phyloP scores from a whole-genome alignment of 2,113 vertebrate genomes.

The Protomyctophum bolini region DNA sequence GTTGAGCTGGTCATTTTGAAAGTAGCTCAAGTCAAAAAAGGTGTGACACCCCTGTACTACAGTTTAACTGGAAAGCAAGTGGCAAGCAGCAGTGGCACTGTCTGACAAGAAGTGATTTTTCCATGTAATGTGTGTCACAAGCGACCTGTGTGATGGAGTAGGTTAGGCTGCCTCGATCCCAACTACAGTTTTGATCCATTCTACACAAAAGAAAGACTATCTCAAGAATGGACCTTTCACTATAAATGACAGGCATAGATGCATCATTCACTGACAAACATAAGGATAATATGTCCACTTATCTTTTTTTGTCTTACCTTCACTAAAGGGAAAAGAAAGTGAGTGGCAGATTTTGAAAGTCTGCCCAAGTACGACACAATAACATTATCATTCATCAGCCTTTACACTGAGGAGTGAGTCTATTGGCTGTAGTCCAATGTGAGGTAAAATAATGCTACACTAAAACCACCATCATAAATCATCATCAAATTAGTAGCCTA shows the following conservation, averaged over 20 bases:
- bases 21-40: no score
- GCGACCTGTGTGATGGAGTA: no score
- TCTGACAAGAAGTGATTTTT: no score
- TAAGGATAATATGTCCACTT: not conserved
- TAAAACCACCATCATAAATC: constrained; percentile 8
- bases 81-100: no score
- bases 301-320: not conserved
- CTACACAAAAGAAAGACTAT: constrained; percentile 18
- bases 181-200: constrained; percentile 29
- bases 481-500: constrained; percentile 15
- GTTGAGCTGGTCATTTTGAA: no score
- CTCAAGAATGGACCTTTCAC: not conserved
- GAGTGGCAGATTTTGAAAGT: not conserved
- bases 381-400: not conserved
- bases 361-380: not conserved
- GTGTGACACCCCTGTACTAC: no score
- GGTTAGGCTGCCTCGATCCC: not conserved
- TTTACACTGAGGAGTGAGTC: no score
- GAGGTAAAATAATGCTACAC: constrained; percentile 6
- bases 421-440: not conserved
- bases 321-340: not conserved
- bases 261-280: constrained; percentile 1
- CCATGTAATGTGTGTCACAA: no score
- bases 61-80: no score
- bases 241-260: constrained; percentile 21